Conservation (phyloP, 2,797 vertebrate species). For the Acipenser oxyrinchus region DNA sequence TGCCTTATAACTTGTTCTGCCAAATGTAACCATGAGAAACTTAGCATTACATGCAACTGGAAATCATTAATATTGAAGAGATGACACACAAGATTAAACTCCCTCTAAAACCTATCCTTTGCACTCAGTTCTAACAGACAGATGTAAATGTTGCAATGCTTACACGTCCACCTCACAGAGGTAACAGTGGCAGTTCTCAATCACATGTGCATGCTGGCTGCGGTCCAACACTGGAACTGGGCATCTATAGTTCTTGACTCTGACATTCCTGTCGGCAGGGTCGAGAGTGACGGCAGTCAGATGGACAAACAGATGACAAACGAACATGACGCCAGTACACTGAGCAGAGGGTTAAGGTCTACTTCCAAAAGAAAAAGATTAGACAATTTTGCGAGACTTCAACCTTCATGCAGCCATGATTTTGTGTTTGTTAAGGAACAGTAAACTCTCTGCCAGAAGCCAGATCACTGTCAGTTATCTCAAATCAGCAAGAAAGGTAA, state of each 20-base stretch:
- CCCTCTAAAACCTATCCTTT: no score
- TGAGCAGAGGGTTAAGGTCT: conserved; percentile 36
- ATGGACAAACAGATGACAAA: conserved; percentile 80
- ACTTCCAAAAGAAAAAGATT: neutral
- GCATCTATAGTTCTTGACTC: conserved; percentile 68
- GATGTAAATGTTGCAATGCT: conserved; percentile 45
- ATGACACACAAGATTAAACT: no score
- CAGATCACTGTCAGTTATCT: no score
- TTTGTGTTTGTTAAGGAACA: no score
- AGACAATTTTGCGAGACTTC: neutral
- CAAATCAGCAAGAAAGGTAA: no score
- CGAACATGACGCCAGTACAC: conserved; percentile 80
- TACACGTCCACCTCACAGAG: conserved; percentile 94
- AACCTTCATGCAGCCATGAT: no score
- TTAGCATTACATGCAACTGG: no score
- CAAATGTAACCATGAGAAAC: no score
- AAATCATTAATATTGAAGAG: no score
- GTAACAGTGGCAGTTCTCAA: conserved; percentile 94
- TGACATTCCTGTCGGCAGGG: conserved; percentile 81
- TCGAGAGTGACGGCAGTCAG: conserved; percentile 82
- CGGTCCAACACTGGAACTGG: conserved; percentile 77
- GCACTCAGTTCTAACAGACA: no score
- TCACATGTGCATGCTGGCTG: conserved; percentile 82
- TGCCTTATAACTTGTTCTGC: no score
- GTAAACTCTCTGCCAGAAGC: no score